Base-by-base conservation (phyloP, 2,888 invertebrate species). In the Hermodice carunculata region DNA sequence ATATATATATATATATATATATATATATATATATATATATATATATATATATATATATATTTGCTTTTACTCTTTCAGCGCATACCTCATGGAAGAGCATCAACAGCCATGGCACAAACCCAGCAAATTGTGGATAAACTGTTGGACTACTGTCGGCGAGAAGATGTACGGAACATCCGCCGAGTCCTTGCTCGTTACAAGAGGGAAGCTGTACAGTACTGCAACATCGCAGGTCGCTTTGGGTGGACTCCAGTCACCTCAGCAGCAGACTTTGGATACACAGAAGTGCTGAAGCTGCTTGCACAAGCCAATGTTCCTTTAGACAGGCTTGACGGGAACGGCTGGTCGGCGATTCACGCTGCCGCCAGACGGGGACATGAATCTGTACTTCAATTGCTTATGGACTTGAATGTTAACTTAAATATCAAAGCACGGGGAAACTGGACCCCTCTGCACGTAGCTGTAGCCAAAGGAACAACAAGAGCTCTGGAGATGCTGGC, bases 201-300 rank as follows among this genome's bases (percentile, higher is more conserved):
- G 14, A 22, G 49, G 11, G 28, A 26, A 6, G 43, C 52, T 29
- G 56, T n/a, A 3, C 31, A 44, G 8, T 58, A 43, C 61, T 65
- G 68, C 53, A 57, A 24, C 1, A 34, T 24, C 17, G 22, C 46
- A 3, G 43, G 53, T 2, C 54, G 26, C 17, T 17, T 40, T 3
- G 53, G 53, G 22, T 69, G 69, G 69, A 63, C 43, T n/a, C 49
- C 59, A 28, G 24, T 69, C 28, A 69, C 66, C 1, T 62, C 69
- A n/a, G 66, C 66, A n/a, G 66, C 66, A 6, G 69, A 69, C 56
- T 56, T 65, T 32, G 69, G 69, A 8, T 56, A 31, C 42, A 26
- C 61, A n/a, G 46, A 54, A 5, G 56, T 65, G 24, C 8, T 65
- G 11, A 40, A 43, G 8, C 40, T 61, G 24, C 34, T 66, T 53